These are phyloP conservation scores for Myocastor coypus DNA, from an alignment of 2,113 vertebrate genomes.

Conservation along the genomic window DNA sequence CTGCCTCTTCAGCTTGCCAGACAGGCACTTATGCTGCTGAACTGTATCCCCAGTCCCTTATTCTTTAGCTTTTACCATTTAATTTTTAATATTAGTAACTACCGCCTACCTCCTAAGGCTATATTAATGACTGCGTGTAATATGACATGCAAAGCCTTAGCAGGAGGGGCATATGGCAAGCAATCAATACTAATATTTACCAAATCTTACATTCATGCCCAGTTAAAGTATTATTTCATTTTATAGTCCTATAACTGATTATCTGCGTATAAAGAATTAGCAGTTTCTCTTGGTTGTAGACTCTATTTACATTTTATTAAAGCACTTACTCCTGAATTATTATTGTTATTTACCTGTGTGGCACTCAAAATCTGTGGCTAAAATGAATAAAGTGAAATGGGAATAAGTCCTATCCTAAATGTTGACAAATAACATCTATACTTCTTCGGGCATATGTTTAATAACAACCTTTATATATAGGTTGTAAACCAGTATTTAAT, in stretches of 20 bases:
- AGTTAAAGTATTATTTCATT: neutral
- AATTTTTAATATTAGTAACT: neutral
- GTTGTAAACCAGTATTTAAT: neutral
- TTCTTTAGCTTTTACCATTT: neutral
- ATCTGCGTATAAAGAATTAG: neutral
- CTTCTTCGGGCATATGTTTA: neutral
- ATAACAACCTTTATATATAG: neutral
- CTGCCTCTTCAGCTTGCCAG: no score
- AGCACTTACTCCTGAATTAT: neutral
- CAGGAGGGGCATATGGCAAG: neutral
- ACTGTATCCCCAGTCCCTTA: neutral
- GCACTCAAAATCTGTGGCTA: neutral
- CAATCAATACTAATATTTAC: neutral
- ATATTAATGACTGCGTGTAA: neutral
- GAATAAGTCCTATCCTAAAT: conserved; percentile 4
- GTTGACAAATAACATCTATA: neutral
- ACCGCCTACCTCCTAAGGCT: neutral
- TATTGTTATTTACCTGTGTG: neutral
- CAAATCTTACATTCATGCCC: neutral
- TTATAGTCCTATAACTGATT: neutral
- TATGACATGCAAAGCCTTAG: neutral
- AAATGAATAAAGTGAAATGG: neutral
- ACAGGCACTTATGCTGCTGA: no score
- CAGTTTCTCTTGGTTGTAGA: neutral
- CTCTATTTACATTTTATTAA: neutral